These are phyloP conservation scores for Ectropis crepuscularia DNA, from an alignment of 2,888 invertebrate species.

Conservation along the genomic window DNA sequence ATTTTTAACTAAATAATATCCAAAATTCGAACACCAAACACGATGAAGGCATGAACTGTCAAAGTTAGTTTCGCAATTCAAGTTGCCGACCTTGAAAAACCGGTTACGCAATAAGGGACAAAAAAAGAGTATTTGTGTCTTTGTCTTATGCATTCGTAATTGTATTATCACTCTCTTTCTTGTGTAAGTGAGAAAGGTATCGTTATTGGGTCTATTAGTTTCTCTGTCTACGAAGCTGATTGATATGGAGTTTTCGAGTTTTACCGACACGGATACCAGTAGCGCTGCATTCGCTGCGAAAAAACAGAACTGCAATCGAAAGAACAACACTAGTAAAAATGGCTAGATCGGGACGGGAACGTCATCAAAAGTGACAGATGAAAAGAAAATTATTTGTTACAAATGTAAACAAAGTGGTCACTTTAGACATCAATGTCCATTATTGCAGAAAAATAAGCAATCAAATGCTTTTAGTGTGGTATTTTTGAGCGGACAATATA, in stretches of 20 bases:
- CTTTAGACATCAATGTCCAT: slow-evolving; percentile 11
- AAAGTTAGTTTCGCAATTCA: too few species aligned
- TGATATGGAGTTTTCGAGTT: slow-evolving; percentile 37
- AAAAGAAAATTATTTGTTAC: slow-evolving; percentile 4
- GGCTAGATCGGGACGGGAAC: background rate
- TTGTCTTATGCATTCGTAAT: too few species aligned
- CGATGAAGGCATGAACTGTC: too few species aligned
- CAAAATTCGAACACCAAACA: too few species aligned
- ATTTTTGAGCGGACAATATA: slow-evolving; percentile 33
- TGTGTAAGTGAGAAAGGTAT: too few species aligned
- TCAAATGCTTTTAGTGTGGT: slow-evolving; percentile 39
- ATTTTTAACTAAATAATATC: too few species aligned
- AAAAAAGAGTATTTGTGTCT: too few species aligned
- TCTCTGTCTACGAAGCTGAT: slow-evolving; percentile 35
- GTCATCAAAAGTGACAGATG: slow-evolving; percentile 6
- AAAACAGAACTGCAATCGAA: background rate
- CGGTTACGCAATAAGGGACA: too few species aligned
- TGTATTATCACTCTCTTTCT: too few species aligned
- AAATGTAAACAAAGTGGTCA: slow-evolving; percentile 23
- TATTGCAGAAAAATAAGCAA: background rate
- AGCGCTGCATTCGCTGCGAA: slow-evolving; percentile 21
- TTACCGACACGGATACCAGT: slow-evolving; percentile 27
- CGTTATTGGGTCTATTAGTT: too few species aligned
- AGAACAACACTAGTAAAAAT: too few species aligned
- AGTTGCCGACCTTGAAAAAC: too few species aligned